These are phyloP conservation scores for Rotaria sp. DNA, from an alignment of 2,888 invertebrate genomes.

Conservation along the genomic window DNA sequence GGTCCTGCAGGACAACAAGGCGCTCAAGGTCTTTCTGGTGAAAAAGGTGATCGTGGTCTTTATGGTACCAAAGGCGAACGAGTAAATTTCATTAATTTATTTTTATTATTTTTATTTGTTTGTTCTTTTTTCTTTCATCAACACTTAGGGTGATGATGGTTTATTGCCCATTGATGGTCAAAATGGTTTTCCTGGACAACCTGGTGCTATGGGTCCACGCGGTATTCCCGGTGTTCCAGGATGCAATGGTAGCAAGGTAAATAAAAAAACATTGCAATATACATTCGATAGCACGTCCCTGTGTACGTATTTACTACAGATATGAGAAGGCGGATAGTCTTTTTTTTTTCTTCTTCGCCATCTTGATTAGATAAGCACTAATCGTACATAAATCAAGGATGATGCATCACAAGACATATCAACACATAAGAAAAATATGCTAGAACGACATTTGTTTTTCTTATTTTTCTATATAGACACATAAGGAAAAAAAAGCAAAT, in stretches of 20 bases:
- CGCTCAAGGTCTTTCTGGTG: constrained; percentile 36
- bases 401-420: not conserved
- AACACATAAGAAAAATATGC: not conserved
- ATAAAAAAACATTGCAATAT: not conserved
- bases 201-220: constrained; percentile 26
- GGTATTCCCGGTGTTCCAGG: constrained; percentile 36
- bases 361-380: not conserved
- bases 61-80: constrained; percentile 37
- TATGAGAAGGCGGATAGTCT: not conserved
- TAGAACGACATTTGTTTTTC: not conserved
- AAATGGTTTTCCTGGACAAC: constrained; percentile 33
- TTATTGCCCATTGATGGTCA: constrained; percentile 8
- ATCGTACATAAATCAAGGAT: not conserved
- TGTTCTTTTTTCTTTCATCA: not conserved
- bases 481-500: not conserved
- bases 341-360: not conserved
- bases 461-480: not conserved
- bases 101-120: not conserved
- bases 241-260: constrained; percentile 33
- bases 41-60: constrained; percentile 32
- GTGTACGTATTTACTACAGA: not conserved
- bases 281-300: not conserved
- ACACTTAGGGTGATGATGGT: not conserved
- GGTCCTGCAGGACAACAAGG: constrained; percentile 40
- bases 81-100: not conserved